phyloP scores from a whole-genome alignment of 2,113 vertebrate species.

The Lota lota region DNA sequence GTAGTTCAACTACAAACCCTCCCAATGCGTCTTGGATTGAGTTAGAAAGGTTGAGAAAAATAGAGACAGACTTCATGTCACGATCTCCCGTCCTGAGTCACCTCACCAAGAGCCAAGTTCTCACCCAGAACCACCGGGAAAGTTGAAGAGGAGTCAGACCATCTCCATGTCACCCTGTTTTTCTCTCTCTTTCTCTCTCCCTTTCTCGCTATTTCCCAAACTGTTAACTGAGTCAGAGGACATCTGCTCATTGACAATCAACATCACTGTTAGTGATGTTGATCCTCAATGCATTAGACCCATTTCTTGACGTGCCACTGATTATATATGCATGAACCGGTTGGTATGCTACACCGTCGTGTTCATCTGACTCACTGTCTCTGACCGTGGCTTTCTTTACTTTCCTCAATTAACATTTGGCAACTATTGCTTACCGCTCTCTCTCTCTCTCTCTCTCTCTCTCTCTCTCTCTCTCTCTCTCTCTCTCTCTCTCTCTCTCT shows the following conservation, averaged over 20 bases:
- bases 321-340: too few relatives aligned
- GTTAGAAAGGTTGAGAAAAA: constrained; percentile 9
- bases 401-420: background rate
- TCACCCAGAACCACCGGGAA: constrained; percentile 19
- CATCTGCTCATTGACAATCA: constrained; percentile 62
- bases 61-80: background rate
- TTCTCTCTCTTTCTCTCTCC: constrained; percentile 18
- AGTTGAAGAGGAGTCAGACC: constrained; percentile 27
- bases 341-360: too few relatives aligned
- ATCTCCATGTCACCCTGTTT: constrained; percentile 22
- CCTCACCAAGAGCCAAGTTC: constrained; percentile 17
- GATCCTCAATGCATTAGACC: background rate
- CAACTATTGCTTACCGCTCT: constrained; percentile 13
- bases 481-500: constrained; percentile 22
- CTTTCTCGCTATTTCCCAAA: constrained; percentile 29
- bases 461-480: constrained; percentile 20
- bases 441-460: constrained; percentile 20
- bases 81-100: constrained; percentile 31
- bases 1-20: too few relatives aligned
- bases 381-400: background rate
- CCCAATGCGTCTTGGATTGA: too few relatives aligned
- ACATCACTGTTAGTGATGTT: background rate
- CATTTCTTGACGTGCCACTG: too few relatives aligned
- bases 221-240: constrained; percentile 59
- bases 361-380: constrained; percentile 18